These are phyloP conservation scores for Sylvia borin DNA, from an alignment of 2,797 vertebrate genomes.

Conservation along the genomic window DNA sequence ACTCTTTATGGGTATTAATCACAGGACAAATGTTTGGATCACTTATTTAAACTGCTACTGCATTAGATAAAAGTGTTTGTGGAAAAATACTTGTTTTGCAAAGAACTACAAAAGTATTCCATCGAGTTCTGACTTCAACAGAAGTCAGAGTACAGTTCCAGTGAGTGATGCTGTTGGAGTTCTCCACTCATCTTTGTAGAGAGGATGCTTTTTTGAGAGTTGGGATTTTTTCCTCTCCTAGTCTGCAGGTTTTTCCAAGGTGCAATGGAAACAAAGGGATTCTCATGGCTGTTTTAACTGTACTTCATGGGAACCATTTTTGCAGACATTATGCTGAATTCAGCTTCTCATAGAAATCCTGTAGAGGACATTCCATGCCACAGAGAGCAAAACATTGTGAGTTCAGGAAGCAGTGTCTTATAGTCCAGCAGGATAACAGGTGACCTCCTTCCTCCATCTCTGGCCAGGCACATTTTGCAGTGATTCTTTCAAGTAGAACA, in stretches of 20 bases:
- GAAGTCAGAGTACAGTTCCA: background rate
- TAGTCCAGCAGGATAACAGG: background rate
- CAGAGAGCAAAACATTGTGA: fast-evolving
- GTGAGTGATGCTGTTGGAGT: background rate
- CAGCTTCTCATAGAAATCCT: background rate
- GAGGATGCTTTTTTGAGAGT: background rate
- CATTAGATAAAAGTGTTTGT: background rate
- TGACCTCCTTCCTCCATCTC: background rate
- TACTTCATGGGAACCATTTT: background rate
- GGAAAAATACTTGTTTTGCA: background rate
- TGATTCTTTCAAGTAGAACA: background rate
- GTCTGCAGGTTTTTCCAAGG: background rate
- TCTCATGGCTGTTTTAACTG: background rate
- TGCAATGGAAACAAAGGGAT: background rate
- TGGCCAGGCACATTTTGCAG: background rate
- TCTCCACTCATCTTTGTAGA: background rate
- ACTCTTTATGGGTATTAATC: background rate
- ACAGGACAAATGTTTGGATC: background rate
- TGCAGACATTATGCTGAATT: background rate
- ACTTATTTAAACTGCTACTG: background rate
- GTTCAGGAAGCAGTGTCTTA: background rate
- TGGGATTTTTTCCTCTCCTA: background rate
- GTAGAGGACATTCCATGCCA: background rate
- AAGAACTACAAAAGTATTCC: background rate
- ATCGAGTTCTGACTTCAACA: background rate